Percentiles rank a stretch among this genome's conserved stretches.
Evolutionary conservation across 2,113 vertebrate genomes (phyloP).

Genomic region (Notarius quadriscutis): DNA sequence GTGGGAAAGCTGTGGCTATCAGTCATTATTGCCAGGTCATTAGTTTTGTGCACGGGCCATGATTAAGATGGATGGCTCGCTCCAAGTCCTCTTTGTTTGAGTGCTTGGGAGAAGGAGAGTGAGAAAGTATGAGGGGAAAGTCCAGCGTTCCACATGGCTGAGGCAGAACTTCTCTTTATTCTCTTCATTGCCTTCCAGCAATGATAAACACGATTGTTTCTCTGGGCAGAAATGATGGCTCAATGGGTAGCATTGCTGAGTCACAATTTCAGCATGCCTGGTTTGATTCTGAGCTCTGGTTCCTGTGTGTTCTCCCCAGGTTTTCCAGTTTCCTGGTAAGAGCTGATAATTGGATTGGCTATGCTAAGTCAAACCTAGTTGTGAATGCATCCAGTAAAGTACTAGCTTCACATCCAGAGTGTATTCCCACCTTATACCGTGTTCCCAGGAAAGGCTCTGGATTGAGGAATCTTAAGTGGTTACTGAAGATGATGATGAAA

Average conservation of each 20-base stretch:
- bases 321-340: not conserved
- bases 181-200: not conserved
- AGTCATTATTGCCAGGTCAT: conserved; percentile 67
- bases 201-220: not conserved
- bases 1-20: conserved; percentile 63
- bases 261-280: not conserved
- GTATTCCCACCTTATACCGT: not conserved
- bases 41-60: conserved; percentile 58
- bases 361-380: not conserved
- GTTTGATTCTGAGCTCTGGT: not conserved
- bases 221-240: not conserved
- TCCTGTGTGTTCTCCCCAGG: not conserved
- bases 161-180: not conserved
- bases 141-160: not conserved
- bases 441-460: not conserved
- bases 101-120: conserved; percentile 5
- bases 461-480: not conserved
- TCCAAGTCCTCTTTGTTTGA: conserved; percentile 43
- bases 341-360: not conserved
- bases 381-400: not conserved
- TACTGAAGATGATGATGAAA: not conserved
- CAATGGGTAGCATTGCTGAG: not conserved
- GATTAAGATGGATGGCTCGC: conserved; percentile 47
- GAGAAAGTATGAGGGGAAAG: not conserved
- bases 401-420: not conserved